Conservation (phyloP, 2,797 vertebrate species). For the Acanthopagrus latus region DNA sequence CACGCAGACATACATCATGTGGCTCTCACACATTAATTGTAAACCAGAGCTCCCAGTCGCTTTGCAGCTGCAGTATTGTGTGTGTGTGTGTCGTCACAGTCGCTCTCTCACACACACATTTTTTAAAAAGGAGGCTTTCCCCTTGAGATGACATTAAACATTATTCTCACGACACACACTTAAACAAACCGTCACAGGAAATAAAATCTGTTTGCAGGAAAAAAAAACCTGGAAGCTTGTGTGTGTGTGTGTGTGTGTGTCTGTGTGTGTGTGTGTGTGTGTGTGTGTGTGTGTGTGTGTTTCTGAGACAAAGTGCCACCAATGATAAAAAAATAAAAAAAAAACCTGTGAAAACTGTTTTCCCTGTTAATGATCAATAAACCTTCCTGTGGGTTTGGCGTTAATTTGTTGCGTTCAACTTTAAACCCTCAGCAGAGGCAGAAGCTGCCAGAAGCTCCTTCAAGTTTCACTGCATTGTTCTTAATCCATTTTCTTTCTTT, state of each 20-base stretch:
- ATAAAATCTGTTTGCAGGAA: constrained; percentile 43
- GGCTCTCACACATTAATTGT: constrained; percentile 56
- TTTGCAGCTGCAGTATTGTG: constrained; percentile 28
- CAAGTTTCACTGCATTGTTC: too few species aligned
- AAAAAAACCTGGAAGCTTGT: too few species aligned
- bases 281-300: background rate
- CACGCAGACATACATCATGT: background rate
- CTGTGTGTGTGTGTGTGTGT: constrained; percentile 3
- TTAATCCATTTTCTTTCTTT: background rate
- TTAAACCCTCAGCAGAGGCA: background rate
- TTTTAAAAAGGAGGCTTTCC: constrained; percentile 42
- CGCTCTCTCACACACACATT: background rate
- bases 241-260: too few species aligned
- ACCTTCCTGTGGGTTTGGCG: background rate
- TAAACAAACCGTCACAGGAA: constrained; percentile 50
- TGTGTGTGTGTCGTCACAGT: constrained; percentile 18
- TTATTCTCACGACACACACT: constrained; percentile 43
- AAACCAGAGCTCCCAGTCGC: constrained; percentile 30
- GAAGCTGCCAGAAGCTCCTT: too few species aligned
- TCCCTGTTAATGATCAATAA: background rate
- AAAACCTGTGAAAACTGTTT: background rate
- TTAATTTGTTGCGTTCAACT: background rate
- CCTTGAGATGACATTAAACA: constrained; percentile 64
- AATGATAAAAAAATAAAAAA: too few species aligned
- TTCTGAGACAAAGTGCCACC: constrained; percentile 7